Evolutionary conservation across 2,888 invertebrate genomes (phyloP).

Genomic region (Cataglyphis rosenhaueri): DNA sequence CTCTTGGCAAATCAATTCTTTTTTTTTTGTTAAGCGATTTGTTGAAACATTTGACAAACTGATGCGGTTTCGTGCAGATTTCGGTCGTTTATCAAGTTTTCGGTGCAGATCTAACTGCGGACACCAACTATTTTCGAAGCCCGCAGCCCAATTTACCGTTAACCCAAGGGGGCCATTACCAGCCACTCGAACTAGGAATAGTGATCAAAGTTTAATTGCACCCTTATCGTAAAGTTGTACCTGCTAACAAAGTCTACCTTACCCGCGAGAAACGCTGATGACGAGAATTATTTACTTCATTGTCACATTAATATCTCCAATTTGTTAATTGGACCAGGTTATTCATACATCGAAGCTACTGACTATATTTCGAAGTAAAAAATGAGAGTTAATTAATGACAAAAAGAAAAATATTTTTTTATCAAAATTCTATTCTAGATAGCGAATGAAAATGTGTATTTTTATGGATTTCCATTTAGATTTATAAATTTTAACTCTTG

Average conservation of each 20-base stretch:
- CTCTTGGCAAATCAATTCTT: not conserved
- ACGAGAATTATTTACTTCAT: slow-evolving; percentile 60
- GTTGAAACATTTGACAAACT: slow-evolving; percentile 51
- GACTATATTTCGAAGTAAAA: not conserved
- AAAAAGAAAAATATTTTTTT: not conserved
- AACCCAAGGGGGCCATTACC: slow-evolving; percentile 72
- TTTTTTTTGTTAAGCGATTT: slow-evolving; percentile 37
- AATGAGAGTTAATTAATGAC: not conserved
- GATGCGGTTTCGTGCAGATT: slow-evolving; percentile 57
- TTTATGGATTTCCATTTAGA: not conserved
- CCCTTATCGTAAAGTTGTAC: slow-evolving; percentile 77
- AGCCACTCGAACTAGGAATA: slow-evolving; percentile 72
- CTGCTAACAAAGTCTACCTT: slow-evolving; percentile 74
- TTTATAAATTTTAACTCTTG: not conserved
- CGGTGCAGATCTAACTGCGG: slow-evolving; percentile 57
- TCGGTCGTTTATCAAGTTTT: slow-evolving; percentile 63
- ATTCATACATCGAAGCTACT: not conserved
- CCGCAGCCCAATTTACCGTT: slow-evolving; percentile 69
- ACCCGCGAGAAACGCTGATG: slow-evolving; percentile 61
- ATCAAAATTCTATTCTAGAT: not conserved
- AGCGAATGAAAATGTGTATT: not conserved
- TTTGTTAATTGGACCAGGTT: slow-evolving; percentile 12
- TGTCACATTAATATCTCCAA: slow-evolving; percentile 38
- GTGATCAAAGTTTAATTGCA: slow-evolving; percentile 80
- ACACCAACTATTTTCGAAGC: slow-evolving; percentile 69